phyloP scores from a whole-genome alignment of 2,113 vertebrate species.

The Typhlomys cinereus region DNA sequence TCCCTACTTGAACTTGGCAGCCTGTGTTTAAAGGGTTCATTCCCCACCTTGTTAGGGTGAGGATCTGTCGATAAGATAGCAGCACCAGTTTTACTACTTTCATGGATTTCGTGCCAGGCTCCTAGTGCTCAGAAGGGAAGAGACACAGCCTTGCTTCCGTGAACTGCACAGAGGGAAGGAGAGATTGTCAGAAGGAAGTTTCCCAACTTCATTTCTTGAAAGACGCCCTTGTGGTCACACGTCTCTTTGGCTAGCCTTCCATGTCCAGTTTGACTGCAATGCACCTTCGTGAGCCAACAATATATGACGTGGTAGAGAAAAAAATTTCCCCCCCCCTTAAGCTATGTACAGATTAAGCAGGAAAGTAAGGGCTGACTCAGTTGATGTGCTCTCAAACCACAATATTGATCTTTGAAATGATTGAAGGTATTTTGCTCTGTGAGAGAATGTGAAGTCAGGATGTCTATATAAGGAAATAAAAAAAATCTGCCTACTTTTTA shows the following conservation, averaged over 20 bases:
- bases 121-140: background rate
- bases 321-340: background rate
- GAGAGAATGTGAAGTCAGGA: background rate
- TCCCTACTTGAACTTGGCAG: background rate
- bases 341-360: background rate
- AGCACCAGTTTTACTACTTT: slow-evolving; percentile 47
- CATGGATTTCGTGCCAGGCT: slow-evolving; percentile 4
- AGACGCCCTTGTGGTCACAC: background rate
- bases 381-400: background rate
- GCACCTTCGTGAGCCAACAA: background rate
- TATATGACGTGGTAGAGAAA: background rate
- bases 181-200: slow-evolving; percentile 57
- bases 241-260: background rate
- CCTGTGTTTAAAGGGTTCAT: background rate
- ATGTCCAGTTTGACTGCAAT: background rate
- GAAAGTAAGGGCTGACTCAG: background rate
- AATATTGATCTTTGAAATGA: slow-evolving; percentile 18
- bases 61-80: background rate
- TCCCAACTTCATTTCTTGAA: slow-evolving; percentile 67
- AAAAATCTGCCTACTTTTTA: background rate
- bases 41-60: background rate
- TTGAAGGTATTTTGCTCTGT: slow-evolving; percentile 13
- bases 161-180: slow-evolving; percentile 10
- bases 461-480: slow-evolving; percentile 10
- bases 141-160: slow-evolving; percentile 59